Conservation (phyloP, 1,140 invertebrate genomes). For the Leguminivora glycinivorella region DNA sequence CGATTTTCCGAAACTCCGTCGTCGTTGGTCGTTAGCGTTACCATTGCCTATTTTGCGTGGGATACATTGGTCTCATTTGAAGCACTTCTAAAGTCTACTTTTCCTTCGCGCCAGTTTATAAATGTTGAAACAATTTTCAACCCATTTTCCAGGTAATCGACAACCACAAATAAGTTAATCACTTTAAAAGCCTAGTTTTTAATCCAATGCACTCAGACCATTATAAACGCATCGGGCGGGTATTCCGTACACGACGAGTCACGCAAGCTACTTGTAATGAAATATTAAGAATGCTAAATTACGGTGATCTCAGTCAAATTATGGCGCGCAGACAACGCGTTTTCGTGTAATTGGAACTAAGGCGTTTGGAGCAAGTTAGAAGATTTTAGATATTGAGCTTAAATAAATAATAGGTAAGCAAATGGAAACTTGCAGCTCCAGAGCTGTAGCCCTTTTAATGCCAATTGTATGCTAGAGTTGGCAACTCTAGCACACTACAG, state of each 20-base stretch:
- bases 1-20: too few species aligned
- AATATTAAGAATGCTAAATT: slow-evolving; percentile 63
- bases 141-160: background rate
- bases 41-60: too few species aligned
- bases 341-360: slow-evolving; percentile 59
- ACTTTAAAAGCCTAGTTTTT: slow-evolving; percentile 29
- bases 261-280: slow-evolving; percentile 48
- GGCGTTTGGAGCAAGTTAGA: slow-evolving; percentile 44
- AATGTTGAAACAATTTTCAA: too few species aligned
- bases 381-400: background rate
- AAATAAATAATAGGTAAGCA: background rate
- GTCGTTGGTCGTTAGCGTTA: too few species aligned
- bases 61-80: too few species aligned
- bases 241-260: slow-evolving; percentile 34
- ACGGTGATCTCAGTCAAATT: slow-evolving; percentile 63
- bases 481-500: too few species aligned
- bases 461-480: too few species aligned
- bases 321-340: slow-evolving; percentile 51
- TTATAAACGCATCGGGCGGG: slow-evolving; percentile 34
- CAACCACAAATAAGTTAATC: background rate
- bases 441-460: too few species aligned
- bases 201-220: slow-evolving; percentile 17
- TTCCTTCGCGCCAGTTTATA: too few species aligned
- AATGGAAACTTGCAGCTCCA: too few species aligned
- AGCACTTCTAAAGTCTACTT: too few species aligned